Base-by-base conservation (phyloP, 1,140 invertebrate genomes). In the Vanessa tameamea region DNA sequence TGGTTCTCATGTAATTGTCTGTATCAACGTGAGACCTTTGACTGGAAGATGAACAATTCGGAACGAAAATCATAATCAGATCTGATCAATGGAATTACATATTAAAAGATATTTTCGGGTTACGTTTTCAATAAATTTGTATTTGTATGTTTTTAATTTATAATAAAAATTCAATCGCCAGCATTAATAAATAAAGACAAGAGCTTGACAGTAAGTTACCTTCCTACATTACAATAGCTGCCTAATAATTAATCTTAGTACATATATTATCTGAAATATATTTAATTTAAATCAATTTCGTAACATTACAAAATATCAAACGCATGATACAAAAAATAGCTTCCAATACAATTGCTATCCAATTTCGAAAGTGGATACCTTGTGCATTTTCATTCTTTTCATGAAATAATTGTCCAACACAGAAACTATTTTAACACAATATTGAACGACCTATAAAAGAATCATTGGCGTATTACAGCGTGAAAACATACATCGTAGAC, bases 401-500 rank as follows among this genome's bases (percentile, higher is more conserved):
- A 43, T 47, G 43, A 71, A 72, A 71, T 50, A 69, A 53, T 72
- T 68, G 43, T 23, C 15, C 14, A 72, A 64, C 50, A 73, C 26
- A 26, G 59, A 67, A 72, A 64, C 70, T 69, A 73, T 16, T 53
- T 68, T 64, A 73, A 75, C 69, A 72, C 73, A 75, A 72, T 75
- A 71, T 72, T 75, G 43, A 68, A 67, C 64, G 48, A 23, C 68
- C 63, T 48, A 80, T 77, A 90, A 90, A 87, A 80, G 78, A 86
- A 86, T 84, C 72, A 84, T 75, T 76, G 72, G 68, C 78, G 75
- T 82, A 91, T 92, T 86, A 91, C 77, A 83, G 83, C 88, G 90
- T 92, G 87, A 92, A 90, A 82, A 78, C 85, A 92, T 92, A 90
- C 83, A 91, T 90, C 86, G 82, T 87, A 72, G 79, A 61, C 73